These are phyloP conservation scores for Microtus oregoni DNA, from an alignment of 2,113 vertebrate species.

Conservation along the genomic window DNA sequence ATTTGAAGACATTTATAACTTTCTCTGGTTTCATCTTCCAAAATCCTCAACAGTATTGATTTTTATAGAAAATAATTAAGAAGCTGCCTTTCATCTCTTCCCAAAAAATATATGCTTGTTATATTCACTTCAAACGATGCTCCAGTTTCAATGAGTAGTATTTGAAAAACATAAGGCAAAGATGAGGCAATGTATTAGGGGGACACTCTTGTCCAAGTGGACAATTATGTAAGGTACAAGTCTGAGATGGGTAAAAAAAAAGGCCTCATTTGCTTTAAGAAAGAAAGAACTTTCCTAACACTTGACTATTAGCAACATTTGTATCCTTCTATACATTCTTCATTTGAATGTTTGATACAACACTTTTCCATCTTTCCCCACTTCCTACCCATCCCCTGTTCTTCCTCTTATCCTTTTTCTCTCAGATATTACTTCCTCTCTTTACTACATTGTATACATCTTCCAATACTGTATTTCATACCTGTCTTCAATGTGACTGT, in stretches of 20 bases:
- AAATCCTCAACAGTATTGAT: constrained; percentile 48
- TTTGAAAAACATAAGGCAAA: constrained; percentile 46
- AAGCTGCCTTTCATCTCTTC: constrained; percentile 16
- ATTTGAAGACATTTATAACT: neutral
- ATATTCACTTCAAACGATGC: neutral
- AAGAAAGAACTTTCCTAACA: constrained; percentile 14
- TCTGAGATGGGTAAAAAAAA: neutral
- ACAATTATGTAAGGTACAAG: neutral
- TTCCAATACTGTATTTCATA: neutral
- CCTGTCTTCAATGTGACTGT: neutral
- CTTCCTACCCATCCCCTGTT: neutral
- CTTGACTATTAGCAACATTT: neutral
- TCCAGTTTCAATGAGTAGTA: constrained; percentile 40
- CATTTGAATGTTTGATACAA: neutral
- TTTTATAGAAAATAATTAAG: constrained; percentile 56
- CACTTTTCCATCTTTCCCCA: neutral
- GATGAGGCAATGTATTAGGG: constrained; percentile 8
- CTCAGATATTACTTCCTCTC: neutral
- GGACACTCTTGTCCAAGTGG: neutral
- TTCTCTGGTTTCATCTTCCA: constrained; percentile 41
- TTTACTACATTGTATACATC: constrained; percentile 9
- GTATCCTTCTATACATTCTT: neutral
- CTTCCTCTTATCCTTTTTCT: neutral
- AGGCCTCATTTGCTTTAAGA: constrained; percentile 23
- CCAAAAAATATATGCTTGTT: constrained; percentile 15